Conservation (phyloP, 2,113 vertebrate species). For the Coptodon bakossiorum region DNA sequence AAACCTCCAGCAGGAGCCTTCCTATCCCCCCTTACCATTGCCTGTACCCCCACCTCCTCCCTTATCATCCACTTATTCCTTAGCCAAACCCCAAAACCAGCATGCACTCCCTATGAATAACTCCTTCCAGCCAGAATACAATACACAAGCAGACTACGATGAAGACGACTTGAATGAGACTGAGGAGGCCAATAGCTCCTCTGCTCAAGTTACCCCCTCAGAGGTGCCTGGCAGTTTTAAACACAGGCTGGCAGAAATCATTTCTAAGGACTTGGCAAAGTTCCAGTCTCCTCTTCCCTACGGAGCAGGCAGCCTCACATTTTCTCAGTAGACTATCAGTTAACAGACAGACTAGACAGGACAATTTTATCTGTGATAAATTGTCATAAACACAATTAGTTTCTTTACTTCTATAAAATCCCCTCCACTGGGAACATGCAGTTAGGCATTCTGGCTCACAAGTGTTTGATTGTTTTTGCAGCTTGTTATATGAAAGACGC, state of each 20-base stretch:
- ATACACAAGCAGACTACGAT: background rate
- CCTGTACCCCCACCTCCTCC: background rate
- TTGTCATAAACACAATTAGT: constrained; percentile 20
- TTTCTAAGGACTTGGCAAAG: constrained; percentile 65
- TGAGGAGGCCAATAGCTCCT: constrained; percentile 8
- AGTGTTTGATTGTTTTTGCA: background rate
- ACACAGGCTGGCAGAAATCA: constrained; percentile 65
- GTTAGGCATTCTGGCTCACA: background rate
- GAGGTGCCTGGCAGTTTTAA: constrained; percentile 61
- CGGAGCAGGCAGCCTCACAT: background rate
- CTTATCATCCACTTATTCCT: background rate
- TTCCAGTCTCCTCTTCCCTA: constrained; percentile 22
- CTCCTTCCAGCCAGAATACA: background rate
- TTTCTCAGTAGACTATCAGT: constrained; percentile 27
- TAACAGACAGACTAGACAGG: constrained; percentile 7
- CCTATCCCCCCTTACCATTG: background rate
- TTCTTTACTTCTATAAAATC: constrained; percentile 3
- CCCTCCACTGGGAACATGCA: background rate
- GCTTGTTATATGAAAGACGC: background rate
- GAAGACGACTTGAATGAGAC: background rate
- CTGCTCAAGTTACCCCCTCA: background rate
- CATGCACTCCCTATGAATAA: background rate
- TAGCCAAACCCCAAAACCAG: background rate
- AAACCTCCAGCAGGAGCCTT: background rate
- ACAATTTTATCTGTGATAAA: constrained; percentile 25